Conservation (phyloP, 2,888 invertebrate species). For the Caenorhabditis becei region DNA sequence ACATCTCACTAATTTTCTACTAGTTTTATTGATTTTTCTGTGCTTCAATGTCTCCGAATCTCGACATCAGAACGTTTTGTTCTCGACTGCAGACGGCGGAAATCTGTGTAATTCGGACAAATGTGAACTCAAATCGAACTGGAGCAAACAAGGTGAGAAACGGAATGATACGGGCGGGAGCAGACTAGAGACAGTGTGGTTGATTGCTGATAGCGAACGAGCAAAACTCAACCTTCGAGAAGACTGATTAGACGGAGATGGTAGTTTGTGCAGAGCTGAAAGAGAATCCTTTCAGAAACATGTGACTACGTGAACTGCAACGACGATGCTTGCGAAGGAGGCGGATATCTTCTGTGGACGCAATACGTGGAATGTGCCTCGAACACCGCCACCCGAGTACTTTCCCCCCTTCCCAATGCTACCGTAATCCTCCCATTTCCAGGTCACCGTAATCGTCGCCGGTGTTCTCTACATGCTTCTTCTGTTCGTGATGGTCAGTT, state of each 20-base stretch:
- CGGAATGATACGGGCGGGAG: neutral
- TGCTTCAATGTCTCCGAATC: conserved; percentile 5
- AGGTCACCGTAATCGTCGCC: conserved; percentile 63
- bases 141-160: conserved; percentile 41
- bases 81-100: conserved; percentile 6
- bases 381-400: conserved; percentile 34
- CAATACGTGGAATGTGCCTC: conserved; percentile 67
- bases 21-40: neutral
- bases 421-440: neutral
- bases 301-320: conserved; percentile 70
- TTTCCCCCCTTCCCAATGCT: too few relatives aligned
- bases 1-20: conserved; percentile 1
- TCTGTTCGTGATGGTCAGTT: conserved; percentile 73
- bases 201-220: conserved; percentile 8
- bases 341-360: conserved; percentile 74
- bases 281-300: conserved; percentile 35
- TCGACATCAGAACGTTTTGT: conserved; percentile 1
- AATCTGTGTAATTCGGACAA: conserved; percentile 37
- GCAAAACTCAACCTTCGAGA: neutral
- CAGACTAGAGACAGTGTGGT: conserved; percentile 13
- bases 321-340: conserved; percentile 74
- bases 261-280: too few relatives aligned
- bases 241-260: too few relatives aligned
- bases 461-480: conserved; percentile 65
- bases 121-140: conserved; percentile 49